phyloP scores from a whole-genome alignment of 2,113 vertebrate genomes.

The Tychaedon coryphoeus region DNA sequence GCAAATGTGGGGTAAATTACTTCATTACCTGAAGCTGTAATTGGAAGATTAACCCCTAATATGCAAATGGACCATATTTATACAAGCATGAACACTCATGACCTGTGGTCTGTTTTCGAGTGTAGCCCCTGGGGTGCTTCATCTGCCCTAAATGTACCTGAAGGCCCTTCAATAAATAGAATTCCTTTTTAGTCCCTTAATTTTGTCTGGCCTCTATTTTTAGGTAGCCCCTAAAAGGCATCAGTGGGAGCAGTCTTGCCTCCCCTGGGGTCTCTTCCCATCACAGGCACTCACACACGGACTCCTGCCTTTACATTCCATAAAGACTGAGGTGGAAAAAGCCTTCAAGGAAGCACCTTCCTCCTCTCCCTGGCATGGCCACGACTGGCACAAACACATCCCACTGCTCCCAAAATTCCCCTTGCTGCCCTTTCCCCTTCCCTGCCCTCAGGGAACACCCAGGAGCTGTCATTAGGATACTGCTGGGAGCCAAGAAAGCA shows the following conservation, averaged over 20 bases:
- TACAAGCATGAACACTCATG: neutral
- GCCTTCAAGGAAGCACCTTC: neutral
- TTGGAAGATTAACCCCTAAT: neutral
- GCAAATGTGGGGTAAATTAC: neutral
- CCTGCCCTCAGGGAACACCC: neutral
- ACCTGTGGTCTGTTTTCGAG: accelerated
- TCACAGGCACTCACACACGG: accelerated
- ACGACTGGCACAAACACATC: neutral
- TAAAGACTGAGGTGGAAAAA: neutral
- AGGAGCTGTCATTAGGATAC: too few relatives aligned
- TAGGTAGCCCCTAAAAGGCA: too few relatives aligned
- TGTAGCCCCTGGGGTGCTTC: neutral
- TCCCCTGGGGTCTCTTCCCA: accelerated
- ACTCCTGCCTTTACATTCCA: neutral
- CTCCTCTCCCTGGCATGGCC: neutral
- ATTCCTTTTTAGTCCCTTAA: neutral
- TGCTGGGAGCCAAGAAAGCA: too few relatives aligned
- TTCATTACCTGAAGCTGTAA: neutral
- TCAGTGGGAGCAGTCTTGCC: neutral
- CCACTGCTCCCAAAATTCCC: neutral
- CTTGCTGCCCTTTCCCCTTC: neutral
- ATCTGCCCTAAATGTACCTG: neutral
- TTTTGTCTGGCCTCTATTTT: neutral
- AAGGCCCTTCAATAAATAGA: neutral
- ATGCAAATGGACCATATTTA: neutral